These are phyloP conservation scores for Lepidotrigona ventralis DNA, from an alignment of 1,140 invertebrate genomes.

Conservation along the genomic window DNA sequence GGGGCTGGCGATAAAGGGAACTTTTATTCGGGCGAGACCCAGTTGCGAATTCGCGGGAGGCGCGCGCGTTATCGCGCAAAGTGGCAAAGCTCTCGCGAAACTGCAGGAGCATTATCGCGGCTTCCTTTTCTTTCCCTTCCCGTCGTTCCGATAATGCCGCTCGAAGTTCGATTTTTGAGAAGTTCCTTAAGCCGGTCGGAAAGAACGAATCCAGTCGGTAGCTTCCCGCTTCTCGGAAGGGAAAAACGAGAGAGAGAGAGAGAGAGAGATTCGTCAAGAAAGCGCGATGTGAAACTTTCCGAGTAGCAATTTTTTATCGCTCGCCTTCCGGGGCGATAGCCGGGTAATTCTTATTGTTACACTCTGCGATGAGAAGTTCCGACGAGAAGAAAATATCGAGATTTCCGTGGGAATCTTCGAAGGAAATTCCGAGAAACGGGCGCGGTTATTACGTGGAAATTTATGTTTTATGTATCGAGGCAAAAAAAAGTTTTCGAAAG, in stretches of 20 bases:
- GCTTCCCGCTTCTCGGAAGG: too few species aligned
- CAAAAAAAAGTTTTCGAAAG: too few species aligned
- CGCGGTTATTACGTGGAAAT: too few species aligned
- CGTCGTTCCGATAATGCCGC: constrained; percentile 20
- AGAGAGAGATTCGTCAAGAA: neutral
- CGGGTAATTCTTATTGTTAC: neutral
- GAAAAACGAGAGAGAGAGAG: neutral
- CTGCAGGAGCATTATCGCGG: constrained; percentile 41
- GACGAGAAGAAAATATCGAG: neutral
- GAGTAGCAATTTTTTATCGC: neutral
- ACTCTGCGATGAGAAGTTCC: neutral
- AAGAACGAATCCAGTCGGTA: constrained; percentile 1
- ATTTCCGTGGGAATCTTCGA: neutral
- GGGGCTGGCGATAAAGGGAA: constrained; percentile 45
- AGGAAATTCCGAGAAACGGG: neutral
- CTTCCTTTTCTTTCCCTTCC: constrained; percentile 6
- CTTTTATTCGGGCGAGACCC: constrained; percentile 38
- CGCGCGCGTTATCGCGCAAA: constrained; percentile 37
- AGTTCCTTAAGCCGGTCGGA: constrained; percentile 28
- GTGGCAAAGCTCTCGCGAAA: constrained; percentile 33
- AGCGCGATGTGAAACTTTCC: neutral
- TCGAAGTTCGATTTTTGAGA: constrained; percentile 44
- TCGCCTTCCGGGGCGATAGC: neutral
- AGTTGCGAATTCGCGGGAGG: constrained; percentile 40
- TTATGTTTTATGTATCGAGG: too few species aligned